These are phyloP conservation scores for Hyperoplus lanceolatus DNA, from an alignment of 2,797 vertebrate genomes.

Conservation along the genomic window DNA sequence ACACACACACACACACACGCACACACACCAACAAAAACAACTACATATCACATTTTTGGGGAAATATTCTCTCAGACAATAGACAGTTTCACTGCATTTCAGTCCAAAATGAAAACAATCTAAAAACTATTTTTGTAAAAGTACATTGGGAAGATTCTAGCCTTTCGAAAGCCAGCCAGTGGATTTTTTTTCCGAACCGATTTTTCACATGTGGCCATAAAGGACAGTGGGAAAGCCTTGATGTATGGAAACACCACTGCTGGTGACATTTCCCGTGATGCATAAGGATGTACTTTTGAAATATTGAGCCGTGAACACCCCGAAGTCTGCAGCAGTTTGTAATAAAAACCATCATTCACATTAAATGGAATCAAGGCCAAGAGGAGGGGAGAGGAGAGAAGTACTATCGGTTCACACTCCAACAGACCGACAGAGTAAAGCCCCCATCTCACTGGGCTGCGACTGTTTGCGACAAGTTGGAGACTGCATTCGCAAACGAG, in stretches of 20 bases:
- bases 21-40: neutral
- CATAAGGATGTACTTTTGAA: slow-evolving; percentile 24
- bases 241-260: slow-evolving; percentile 14
- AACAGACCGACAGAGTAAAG: slow-evolving; percentile 7
- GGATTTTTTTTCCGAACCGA: neutral
- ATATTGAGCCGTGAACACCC: slow-evolving; percentile 27
- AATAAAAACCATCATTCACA: slow-evolving; percentile 53
- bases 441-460: too few species aligned
- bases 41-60: neutral
- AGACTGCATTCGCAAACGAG: too few species aligned
- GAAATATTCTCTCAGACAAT: neutral
- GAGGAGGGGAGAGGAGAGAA: slow-evolving; percentile 15
- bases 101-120: neutral
- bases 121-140: neutral
- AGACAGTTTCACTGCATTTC: neutral
- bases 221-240: slow-evolving; percentile 3
- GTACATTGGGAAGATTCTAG: neutral
- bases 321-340: slow-evolving; percentile 6
- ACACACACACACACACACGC: too few species aligned
- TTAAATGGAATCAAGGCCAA: slow-evolving; percentile 43
- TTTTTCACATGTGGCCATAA: neutral
- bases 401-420: slow-evolving; percentile 10
- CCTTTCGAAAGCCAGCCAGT: neutral
- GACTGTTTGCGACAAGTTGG: too few species aligned
- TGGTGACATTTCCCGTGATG: slow-evolving; percentile 49